Conservation (phyloP, 2,888 invertebrate genomes). For the Leptopilina myrica region DNA sequence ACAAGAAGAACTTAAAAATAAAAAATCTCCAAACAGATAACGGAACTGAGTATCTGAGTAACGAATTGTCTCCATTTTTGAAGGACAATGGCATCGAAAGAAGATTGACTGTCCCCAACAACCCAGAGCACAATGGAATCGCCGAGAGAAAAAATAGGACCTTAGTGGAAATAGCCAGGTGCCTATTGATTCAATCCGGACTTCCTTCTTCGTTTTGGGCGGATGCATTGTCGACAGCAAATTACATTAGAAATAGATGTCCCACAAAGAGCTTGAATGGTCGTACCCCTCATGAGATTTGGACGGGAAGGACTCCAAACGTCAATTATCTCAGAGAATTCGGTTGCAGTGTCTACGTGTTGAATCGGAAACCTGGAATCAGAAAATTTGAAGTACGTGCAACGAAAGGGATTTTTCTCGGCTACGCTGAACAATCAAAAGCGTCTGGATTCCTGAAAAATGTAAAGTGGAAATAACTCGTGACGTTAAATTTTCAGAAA, state of each 20-base stretch:
- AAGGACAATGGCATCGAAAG: not conserved
- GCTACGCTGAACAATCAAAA: not conserved
- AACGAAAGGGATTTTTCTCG: not conserved
- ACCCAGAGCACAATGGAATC: slow-evolving; percentile 6
- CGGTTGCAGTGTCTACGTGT: slow-evolving; percentile 40
- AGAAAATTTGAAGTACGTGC: not conserved
- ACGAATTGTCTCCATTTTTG: not conserved
- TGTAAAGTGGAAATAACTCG: not conserved
- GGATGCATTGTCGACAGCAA: slow-evolving; percentile 45
- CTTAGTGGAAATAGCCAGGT: slow-evolving; percentile 9
- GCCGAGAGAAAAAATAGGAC: slow-evolving; percentile 61
- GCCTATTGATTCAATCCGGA: not conserved
- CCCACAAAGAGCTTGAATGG: slow-evolving; percentile 44
- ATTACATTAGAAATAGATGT: slow-evolving; percentile 32
- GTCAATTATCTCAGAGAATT: slow-evolving; percentile 48
- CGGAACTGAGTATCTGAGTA: not conserved
- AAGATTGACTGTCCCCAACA: not conserved
- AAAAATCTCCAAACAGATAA: slow-evolving; percentile 9
- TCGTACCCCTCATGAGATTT: slow-evolving; percentile 49
- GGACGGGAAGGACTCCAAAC: slow-evolving; percentile 41
- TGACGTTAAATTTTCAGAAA: not conserved
- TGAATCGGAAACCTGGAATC: not conserved
- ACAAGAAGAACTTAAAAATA: slow-evolving; percentile 45
- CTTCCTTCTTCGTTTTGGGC: slow-evolving; percentile 2
- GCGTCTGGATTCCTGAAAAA: not conserved